Base-by-base conservation (phyloP, 2,113 vertebrate species). In the Nothocercus julius region DNA sequence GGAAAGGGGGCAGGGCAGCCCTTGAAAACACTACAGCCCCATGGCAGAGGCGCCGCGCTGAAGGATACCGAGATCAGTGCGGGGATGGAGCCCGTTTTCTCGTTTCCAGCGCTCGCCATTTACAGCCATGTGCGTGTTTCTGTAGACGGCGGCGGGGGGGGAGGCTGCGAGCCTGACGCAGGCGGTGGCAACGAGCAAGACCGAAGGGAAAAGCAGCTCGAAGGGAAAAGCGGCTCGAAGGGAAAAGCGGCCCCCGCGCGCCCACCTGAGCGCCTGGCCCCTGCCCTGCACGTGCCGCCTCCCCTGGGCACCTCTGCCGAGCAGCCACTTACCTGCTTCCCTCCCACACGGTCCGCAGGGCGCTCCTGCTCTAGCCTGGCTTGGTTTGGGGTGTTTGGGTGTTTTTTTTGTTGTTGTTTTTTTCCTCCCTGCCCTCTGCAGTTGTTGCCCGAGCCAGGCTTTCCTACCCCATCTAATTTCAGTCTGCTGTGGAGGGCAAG, bases 291-390 rank as follows among this genome's bases (percentile, higher is more conserved):
- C 68, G 93, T 66, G 92, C 90, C 84, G 81, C 93, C 70, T 93
- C 87, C 89, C 87, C 91, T 80, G 38, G 92, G 67, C 95, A 93
- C 88, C 81, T 76, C 85, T 92, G 89, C 88, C 93, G 89, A 94
- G 93, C 89, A 90, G 95, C 83, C 85, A 89, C 95, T 97, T 97
- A 95, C 92, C 85, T 95, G 92, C 90, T 91, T 25, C 91, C 95
- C 91, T 94, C 91, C 92, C 94, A 93, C 82, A 91, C 93, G 74
- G 90, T 95, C 94, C 87, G 81, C 92, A 95, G 96, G 87, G 92
- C 88, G 97, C 27, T 95, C 89, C 92, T 91, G 95, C 91, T 92
- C 92, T 93, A 90, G 92, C 91, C 81, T 56, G 19, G 56, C 14
- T 77, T 61, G 34, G 28, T 17, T 56, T 56, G 54, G 25, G 54